Evolutionary conservation across 1,140 invertebrate genomes (phyloP), one percentile per base, ranked within the genome.

Genomic region (Pantala flavescens): DNA sequence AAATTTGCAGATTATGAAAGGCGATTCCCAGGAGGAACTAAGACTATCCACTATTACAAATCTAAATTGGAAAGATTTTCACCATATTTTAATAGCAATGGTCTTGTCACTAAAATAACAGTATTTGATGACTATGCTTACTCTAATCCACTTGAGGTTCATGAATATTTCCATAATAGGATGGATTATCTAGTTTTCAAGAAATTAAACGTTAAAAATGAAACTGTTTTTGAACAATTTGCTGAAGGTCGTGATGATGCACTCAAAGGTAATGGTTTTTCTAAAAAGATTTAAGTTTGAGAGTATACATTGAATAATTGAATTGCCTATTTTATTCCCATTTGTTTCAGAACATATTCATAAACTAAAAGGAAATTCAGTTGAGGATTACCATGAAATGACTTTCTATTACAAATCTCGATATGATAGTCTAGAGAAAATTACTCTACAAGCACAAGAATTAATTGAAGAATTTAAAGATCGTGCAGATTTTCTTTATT

Each of bases 11-110:
- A 90, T 79, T 92, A 87, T 76, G 87, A 91, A 75, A 87, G 86
- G 78, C 85, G 91, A 23, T 96, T 90, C 83, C 92, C 92, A 0
- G 85, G 86, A 63, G 89, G 88, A 2, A 85, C 86, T 43, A 95
- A 92, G 82, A 87, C 82, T 0, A 87, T 90, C 28, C 83, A 88
- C 42, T 96, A 91, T 78, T 93, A 93, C 79, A 89, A 91, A 78
- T 86, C 88, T 0, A 85, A 90, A 71, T 84, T 94, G 0, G 91
- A 95, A 79, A 87, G 90, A 75, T 94, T 89, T 81, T 87, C 92
- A 0, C 90, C 90, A 0, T 95, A 94, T 79, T 84, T 88, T 2
- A 85, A 90, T 77, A 83, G 82, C 0, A 90, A 94, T 81, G 91
- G 91, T 2, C 77, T 95, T 14, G 82, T 91, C 0, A 87, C 87